Percentiles rank a stretch among this genome's conserved stretches.
phyloP scores from a whole-genome alignment of 2,113 vertebrate species.

The Bos taurus region ARS-UCD2.0 NC_037339.1:35721501-35722000 shows the following conservation, averaged over 20 bases:
- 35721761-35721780: background rate
- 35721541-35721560: no score
- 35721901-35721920: background rate
- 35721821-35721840: background rate
- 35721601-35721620: background rate
- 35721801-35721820: background rate
- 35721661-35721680: background rate
- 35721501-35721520: background rate
- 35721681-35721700: background rate
- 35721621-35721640: background rate
- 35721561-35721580: background rate
- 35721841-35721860: background rate
- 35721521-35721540: background rate
- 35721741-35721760: background rate
- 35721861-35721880: background rate
- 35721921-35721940: background rate
- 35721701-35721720: background rate
- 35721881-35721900: background rate
- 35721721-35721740: background rate
- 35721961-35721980: background rate
- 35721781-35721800: background rate
- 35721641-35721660: background rate
- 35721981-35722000: background rate
- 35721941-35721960: background rate
- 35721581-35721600: conserved; percentile 14